These are phyloP conservation scores for Caenorhabditis wallacei DNA, from an alignment of 2,888 invertebrate species.

Conservation along the genomic window DNA sequence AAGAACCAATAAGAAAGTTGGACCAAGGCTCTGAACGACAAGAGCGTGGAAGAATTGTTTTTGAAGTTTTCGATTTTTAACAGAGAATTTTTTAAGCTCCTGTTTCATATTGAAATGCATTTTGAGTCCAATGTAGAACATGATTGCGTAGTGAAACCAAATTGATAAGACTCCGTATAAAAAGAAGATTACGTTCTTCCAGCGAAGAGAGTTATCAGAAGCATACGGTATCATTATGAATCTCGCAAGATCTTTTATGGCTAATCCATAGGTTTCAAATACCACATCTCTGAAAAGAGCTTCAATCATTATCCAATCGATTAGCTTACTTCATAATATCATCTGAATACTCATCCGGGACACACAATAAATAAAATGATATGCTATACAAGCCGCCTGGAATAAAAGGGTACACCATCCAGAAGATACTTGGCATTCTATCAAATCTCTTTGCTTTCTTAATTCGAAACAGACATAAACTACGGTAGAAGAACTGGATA, in stretches of 20 bases:
- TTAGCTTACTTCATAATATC: background rate
- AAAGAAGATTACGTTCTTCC: background rate
- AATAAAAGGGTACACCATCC: background rate
- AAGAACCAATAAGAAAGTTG: background rate
- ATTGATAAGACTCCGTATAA: background rate
- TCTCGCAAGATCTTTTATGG: background rate
- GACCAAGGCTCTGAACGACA: background rate
- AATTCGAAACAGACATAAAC: background rate
- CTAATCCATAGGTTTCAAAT: background rate
- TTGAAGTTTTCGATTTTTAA: background rate
- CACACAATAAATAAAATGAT: background rate
- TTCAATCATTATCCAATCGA: background rate
- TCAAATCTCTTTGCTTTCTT: background rate
- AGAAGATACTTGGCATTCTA: background rate
- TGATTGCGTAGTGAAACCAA: conserved; percentile 15
- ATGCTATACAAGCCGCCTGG: background rate
- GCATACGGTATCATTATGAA: background rate
- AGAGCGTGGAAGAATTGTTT: conserved; percentile 8
- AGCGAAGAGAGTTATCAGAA: background rate
- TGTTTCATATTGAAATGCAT: background rate
- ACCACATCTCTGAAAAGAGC: background rate
- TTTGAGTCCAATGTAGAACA: background rate
- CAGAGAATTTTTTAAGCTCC: background rate
- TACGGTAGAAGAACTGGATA: conserved; percentile 17
- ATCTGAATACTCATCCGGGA: background rate